These are phyloP conservation scores for Lates japonicus DNA, from an alignment of 2,797 vertebrate genomes.

Conservation along the genomic window DNA sequence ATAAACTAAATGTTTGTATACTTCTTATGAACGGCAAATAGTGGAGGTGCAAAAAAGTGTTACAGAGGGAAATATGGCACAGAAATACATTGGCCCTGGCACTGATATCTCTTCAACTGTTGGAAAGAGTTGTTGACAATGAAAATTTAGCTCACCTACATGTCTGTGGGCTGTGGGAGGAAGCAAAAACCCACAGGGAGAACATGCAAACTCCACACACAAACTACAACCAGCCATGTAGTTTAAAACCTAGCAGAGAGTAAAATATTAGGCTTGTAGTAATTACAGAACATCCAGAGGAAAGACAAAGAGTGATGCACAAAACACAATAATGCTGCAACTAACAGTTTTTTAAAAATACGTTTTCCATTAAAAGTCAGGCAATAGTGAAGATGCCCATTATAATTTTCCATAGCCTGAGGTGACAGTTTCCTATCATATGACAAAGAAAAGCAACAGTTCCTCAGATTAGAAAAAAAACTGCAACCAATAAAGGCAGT, in stretches of 20 bases:
- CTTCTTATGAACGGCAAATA: not conserved
- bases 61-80: not conserved
- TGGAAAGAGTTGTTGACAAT: not conserved
- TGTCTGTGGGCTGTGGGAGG: constrained; percentile 16
- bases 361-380: too few relatives aligned
- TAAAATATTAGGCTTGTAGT: not conserved
- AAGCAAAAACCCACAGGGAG: constrained; percentile 32
- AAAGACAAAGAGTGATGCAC: not conserved
- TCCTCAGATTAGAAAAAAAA: too few relatives aligned
- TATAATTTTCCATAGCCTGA: too few relatives aligned
- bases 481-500: too few relatives aligned
- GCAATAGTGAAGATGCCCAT: too few relatives aligned
- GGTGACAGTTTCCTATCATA: too few relatives aligned
- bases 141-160: not conserved
- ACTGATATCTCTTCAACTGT: not conserved
- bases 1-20: too few relatives aligned
- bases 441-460: too few relatives aligned
- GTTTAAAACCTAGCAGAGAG: not conserved
- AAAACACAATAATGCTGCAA: not conserved
- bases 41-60: not conserved
- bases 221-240: not conserved
- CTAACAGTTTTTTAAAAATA: not conserved
- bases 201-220: constrained; percentile 24
- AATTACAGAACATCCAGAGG: not conserved
- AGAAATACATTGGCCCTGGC: not conserved